Conservation (phyloP, 2,888 invertebrate species). For the Pyrocoelia pectoralis region DNA sequence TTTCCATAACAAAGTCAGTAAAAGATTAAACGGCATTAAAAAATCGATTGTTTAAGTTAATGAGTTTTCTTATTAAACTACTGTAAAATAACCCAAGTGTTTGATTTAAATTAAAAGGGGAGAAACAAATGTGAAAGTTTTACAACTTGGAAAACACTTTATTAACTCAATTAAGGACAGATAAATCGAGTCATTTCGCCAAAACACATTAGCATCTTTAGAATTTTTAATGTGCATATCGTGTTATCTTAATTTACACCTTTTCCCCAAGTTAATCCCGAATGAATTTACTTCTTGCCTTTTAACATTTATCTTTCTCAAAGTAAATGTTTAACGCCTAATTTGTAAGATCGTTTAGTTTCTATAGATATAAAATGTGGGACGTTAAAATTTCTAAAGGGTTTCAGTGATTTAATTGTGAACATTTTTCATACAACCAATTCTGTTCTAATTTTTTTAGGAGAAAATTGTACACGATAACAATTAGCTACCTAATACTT, state of each 20-base stretch:
- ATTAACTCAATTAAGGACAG: slow-evolving; percentile 7
- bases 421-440: no score
- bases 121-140: slow-evolving; percentile 1
- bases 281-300: background rate
- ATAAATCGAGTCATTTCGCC: background rate
- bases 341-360: no score
- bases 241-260: background rate
- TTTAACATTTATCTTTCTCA: no score
- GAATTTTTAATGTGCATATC: background rate
- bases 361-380: no score
- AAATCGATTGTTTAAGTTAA: background rate
- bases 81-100: slow-evolving; percentile 2
- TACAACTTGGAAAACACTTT: background rate
- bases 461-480: no score
- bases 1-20: no score
- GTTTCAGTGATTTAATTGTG: no score
- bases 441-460: no score
- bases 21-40: no score
- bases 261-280: background rate
- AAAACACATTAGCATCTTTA: slow-evolving; percentile 3
- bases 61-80: background rate
- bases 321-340: no score
- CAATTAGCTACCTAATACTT: no score
- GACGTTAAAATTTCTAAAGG: no score
- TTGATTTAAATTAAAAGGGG: background rate